Evolutionary conservation across 2,888 invertebrate species (phyloP).

Genomic region (Pseudococcus longispinus): DNA sequence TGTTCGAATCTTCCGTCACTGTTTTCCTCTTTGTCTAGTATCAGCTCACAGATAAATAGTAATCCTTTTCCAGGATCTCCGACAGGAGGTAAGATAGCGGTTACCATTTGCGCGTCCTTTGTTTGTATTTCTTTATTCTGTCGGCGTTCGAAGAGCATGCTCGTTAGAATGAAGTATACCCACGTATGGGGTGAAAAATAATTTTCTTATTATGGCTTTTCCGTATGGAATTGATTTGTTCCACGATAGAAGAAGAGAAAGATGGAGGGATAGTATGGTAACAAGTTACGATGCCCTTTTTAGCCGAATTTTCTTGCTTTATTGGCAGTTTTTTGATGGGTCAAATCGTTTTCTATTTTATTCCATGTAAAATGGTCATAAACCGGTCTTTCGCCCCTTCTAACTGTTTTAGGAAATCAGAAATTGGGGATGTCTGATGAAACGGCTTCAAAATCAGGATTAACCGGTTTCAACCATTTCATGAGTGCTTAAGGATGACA

Average conservation of each 20-base stretch:
- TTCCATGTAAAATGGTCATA: background rate
- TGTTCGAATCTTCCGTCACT: conserved; percentile 57
- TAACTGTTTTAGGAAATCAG: background rate
- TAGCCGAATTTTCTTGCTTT: background rate
- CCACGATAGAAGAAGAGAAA: background rate
- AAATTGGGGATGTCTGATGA: too few relatives aligned
- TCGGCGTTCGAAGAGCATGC: conserved; percentile 20
- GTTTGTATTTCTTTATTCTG: conserved; percentile 35
- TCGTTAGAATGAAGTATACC: conserved; percentile 30
- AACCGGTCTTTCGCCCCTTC: background rate
- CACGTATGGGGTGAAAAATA: conserved; percentile 27
- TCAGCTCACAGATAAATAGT: conserved; percentile 54
- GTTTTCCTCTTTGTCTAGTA: conserved; percentile 55
- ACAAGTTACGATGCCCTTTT: background rate
- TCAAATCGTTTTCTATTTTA: background rate
- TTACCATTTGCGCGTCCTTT: conserved; percentile 32
- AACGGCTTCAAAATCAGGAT: too few relatives aligned
- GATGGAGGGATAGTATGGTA: background rate
- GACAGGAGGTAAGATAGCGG: conserved; percentile 52
- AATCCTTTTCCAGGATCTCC: conserved; percentile 54
- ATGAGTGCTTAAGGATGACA: too few relatives aligned
- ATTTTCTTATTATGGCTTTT: conserved; percentile 39
- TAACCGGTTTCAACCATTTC: too few relatives aligned
- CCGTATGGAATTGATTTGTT: conserved; percentile 31
- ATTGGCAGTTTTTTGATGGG: background rate